Percentiles rank a stretch among this genome's conserved stretches.
These are phyloP conservation scores for Oryzias sinensis DNA, from an alignment of 2,797 vertebrate genomes.

Conservation along the genomic window DNA sequence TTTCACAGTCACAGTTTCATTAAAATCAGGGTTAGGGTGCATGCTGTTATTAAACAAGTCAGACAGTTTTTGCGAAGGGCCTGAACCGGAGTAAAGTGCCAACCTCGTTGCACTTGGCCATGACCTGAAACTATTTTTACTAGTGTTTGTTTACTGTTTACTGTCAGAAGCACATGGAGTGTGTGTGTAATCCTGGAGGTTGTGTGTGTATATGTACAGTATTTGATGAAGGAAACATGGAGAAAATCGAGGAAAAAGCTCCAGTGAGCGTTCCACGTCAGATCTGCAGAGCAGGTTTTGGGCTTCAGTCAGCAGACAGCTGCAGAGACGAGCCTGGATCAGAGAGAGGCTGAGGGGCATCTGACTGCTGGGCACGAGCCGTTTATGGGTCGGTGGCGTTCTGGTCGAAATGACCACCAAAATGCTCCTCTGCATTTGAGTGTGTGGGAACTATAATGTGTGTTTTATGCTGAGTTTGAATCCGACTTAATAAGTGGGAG, in stretches of 20 bases:
- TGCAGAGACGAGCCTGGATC: slow-evolving; percentile 46
- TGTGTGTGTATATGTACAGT: no score
- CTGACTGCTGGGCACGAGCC: slow-evolving; percentile 42
- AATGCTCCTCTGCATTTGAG: slow-evolving; percentile 33
- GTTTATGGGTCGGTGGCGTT: slow-evolving; percentile 70
- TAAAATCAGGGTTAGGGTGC: no score
- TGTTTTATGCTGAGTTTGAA: slow-evolving; percentile 12
- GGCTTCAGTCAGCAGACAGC: slow-evolving; percentile 50
- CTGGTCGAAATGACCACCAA: slow-evolving; percentile 54
- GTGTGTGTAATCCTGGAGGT: no score
- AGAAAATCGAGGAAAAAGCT: slow-evolving; percentile 5
- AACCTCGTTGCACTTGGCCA: no score
- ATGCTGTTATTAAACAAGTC: no score
- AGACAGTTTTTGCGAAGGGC: no score
- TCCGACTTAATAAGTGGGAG: slow-evolving; percentile 1
- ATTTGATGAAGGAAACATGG: slow-evolving; percentile 2
- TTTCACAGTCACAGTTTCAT: no score
- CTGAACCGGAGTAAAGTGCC: no score
- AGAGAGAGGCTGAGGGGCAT: slow-evolving; percentile 31
- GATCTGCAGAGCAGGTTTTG: slow-evolving; percentile 41
- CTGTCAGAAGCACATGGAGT: no score
- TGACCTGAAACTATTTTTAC: no score
- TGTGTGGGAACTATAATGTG: slow-evolving; percentile 18
- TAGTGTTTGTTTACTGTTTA: no score
- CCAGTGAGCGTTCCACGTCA: slow-evolving; percentile 14